Evolutionary conservation across 2,113 vertebrate genomes (phyloP).

Genomic region (Helogale parvula): DNA sequence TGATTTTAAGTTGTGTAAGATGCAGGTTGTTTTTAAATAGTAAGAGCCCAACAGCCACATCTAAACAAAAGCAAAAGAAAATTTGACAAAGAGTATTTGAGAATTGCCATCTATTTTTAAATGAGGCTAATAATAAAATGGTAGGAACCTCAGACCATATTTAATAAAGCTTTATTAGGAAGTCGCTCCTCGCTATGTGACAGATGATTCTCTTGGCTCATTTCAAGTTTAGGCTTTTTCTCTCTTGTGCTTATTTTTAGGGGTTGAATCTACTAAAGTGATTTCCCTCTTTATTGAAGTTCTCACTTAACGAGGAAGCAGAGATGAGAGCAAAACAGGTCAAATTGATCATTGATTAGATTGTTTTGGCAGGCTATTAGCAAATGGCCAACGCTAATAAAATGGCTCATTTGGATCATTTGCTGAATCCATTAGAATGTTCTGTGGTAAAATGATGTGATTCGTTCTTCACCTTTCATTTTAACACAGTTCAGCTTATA

Average conservation of each 20-base stretch:
- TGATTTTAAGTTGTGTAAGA: neutral
- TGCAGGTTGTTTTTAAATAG: neutral
- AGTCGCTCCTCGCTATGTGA: neutral
- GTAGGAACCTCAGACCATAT: neutral
- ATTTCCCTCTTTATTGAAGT: constrained; percentile 46
- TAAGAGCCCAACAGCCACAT: neutral
- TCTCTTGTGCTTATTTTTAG: constrained; percentile 39
- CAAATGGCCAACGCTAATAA: constrained; percentile 39
- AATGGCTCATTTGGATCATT: constrained; percentile 46
- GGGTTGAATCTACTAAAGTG: constrained; percentile 23
- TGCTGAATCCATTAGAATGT: constrained; percentile 50
- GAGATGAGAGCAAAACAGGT: constrained; percentile 21
- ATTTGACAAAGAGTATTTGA: neutral
- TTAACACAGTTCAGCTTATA: constrained; percentile 22
- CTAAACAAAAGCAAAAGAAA: neutral
- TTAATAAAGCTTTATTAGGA: neutral
- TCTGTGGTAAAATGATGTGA: constrained; percentile 52
- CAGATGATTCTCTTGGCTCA: neutral
- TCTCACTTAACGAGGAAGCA: constrained; percentile 32
- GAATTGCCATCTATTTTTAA: neutral
- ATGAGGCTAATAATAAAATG: neutral
- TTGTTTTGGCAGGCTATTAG: constrained; percentile 61
- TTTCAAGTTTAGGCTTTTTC: neutral
- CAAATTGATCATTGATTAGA: constrained; percentile 60
- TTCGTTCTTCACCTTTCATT: constrained; percentile 50